phyloP scores from a whole-genome alignment of 1,140 invertebrate species.

The Glossosoma conforme region DNA sequence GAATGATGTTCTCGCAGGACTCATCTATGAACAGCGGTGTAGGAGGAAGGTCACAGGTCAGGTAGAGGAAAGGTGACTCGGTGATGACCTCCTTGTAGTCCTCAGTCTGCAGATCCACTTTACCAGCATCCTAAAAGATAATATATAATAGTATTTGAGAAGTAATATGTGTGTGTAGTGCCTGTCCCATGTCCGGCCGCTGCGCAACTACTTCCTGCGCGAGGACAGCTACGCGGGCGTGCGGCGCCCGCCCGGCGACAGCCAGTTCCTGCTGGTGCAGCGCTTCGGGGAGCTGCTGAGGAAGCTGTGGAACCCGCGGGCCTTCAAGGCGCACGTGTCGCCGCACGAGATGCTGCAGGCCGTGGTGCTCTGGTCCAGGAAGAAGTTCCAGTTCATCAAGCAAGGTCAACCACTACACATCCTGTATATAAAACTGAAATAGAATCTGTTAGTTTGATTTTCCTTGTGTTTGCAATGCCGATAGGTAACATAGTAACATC shows the following conservation, averaged over 20 bases:
- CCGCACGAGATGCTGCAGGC: constrained; percentile 99
- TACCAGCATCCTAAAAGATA: constrained; percentile 68
- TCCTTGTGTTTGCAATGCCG: too few species aligned
- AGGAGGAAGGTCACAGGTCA: constrained; percentile 95
- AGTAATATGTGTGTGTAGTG: too few species aligned
- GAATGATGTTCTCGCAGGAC: constrained; percentile 96
- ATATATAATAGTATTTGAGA: not conserved
- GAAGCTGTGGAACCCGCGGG: constrained; percentile 98
- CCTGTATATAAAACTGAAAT: not conserved
- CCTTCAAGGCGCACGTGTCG: constrained; percentile 99
- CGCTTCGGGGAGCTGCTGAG: constrained; percentile 95
- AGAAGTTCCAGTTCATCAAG: constrained; percentile 96
- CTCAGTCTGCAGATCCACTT: constrained; percentile 70
- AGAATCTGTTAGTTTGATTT: not conserved
- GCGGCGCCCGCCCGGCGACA: constrained; percentile 89
- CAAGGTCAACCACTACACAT: constrained; percentile 60
- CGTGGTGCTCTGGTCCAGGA: constrained; percentile 96
- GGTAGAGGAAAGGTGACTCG: constrained; percentile 89
- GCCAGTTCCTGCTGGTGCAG: constrained; percentile 86
- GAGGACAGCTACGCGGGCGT: constrained; percentile 90
- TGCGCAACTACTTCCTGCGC: constrained; percentile 91
- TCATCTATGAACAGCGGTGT: constrained; percentile 97
- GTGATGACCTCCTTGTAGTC: constrained; percentile 86
- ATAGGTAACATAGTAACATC: too few species aligned
- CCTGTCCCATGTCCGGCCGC: constrained; percentile 88